phyloP scores from a whole-genome alignment of 1,140 invertebrate species.

The Lepidostoma basale region DNA sequence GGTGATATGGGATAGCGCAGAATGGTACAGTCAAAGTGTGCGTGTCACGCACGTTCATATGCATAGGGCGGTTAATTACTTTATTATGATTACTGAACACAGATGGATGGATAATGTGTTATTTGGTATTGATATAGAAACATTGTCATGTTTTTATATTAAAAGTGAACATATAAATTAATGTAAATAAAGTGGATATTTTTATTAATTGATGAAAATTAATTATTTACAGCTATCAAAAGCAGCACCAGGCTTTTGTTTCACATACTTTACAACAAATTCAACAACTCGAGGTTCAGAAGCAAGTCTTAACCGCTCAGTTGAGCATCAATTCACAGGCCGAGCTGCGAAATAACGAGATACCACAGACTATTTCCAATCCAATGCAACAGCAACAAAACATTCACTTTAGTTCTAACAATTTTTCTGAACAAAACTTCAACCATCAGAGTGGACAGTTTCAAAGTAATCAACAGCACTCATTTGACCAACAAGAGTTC shows the following conservation, averaged over 20 bases:
- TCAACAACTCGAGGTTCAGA: slow-evolving; percentile 81
- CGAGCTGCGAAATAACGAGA: slow-evolving; percentile 43
- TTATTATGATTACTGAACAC: too few relatives aligned
- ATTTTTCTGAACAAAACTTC: slow-evolving; percentile 51
- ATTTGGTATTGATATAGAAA: too few relatives aligned
- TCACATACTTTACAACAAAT: slow-evolving; percentile 89
- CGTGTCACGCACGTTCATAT: too few relatives aligned
- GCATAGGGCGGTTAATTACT: too few relatives aligned
- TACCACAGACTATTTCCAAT: slow-evolving; percentile 28
- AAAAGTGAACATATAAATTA: too few relatives aligned
- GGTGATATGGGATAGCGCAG: too few relatives aligned
- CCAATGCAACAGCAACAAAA: slow-evolving; percentile 50
- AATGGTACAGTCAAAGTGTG: too few relatives aligned
- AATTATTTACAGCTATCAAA: slow-evolving; percentile 73
- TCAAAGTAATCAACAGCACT: slow-evolving; percentile 20
- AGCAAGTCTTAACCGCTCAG: slow-evolving; percentile 75
- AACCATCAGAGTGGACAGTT: slow-evolving; percentile 48
- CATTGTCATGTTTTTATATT: too few relatives aligned
- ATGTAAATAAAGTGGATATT: too few relatives aligned
- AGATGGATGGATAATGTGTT: too few relatives aligned
- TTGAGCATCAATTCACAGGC: slow-evolving; percentile 39
- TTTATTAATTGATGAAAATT: too few relatives aligned
- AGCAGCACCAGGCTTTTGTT: slow-evolving; percentile 94
- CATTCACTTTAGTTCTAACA: slow-evolving; percentile 43
- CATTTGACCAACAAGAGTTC: slow-evolving; percentile 35